Evolutionary conservation across 2,113 vertebrate genomes (phyloP), one percentile per base, ranked within the genome.

Genomic region (Cryptotis parvus): DNA sequence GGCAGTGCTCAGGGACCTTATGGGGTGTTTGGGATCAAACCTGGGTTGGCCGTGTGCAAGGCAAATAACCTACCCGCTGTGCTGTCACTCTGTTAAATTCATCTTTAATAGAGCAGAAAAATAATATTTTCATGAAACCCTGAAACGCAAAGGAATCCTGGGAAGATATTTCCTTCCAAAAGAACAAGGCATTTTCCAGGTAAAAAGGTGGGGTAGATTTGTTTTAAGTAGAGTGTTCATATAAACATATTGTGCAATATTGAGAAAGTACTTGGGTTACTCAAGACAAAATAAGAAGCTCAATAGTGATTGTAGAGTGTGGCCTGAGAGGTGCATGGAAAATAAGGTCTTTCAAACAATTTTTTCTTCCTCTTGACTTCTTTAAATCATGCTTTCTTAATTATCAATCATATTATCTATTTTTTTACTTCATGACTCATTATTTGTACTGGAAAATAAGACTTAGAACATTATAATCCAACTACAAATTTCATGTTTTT

Each of bases 341-440:
- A 90, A 79, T 65, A 83, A 33, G 11, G 8, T 18, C 58, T 49
- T 58, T 58, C 16, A 52, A 52, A 52, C 10, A 58, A 58, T 20
- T 58, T 20, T 24, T 58, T 58, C 6, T 18, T 58, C 18, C 55
- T 58, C 4, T 55, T 70, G 55, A 80, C 45, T 73, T 94, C 27
- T 61, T 96, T 95, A 24, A n/a, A 92, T 90, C 82, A 45, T 35
- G 6, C 27, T 80, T 58, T 22, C 55, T 24, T 58, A 24, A 22
- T 58, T 58, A 65, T 29, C 31, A 69, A 72, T 75, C 14, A 33
- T 73, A 20, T 70, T 68, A 89, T 65, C 9, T 2, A 7, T 69
- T 86, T 90, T 69, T 86, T 49, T 68, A 68, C 31, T 87, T 61
- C 33, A 31, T 92, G 94, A 96, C 72, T 95, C 92, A 95, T 80